Base-by-base conservation (phyloP, 2,888 invertebrate species). In the Drosophila imparisetae region DNA sequence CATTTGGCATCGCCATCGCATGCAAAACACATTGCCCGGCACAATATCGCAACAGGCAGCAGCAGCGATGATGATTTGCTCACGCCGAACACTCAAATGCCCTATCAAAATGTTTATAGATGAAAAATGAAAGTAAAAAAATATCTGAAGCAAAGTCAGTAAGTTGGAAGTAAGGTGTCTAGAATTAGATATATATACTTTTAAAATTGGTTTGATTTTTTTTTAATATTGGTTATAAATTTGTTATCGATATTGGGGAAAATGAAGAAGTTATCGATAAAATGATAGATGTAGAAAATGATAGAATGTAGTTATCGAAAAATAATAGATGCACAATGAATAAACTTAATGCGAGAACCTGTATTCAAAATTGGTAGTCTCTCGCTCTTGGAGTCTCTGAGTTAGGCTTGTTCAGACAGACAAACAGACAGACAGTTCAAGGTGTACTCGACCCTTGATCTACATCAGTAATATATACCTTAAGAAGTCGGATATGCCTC, bases 1-100 rank as follows among this genome's bases (percentile, higher is more conserved):
- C 85, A 64, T 72, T 80, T 80, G 78, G 78, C 89, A 88, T 90
- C 90, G 72, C 63, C 81, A 89, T 84, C 84, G 91, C 91, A 88
- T 88, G 87, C 87, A 88, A 88, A 87, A 90, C 72, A 90, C 74
- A 78, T 81, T 75, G 69, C 70, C 68, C 50, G 48, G 50, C 73
- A 66, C 73, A 72, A 73, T 72, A 80, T 65, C 63, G 66, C 69
- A 50, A 68, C 71, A 78, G 63, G 63, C 64, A 66, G 60, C 61
- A 69, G 52, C 64, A 40, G 48, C 60, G 50, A 38, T 11, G 29
- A 3, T 15, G 24, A 13, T 0, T 15, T 0, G 10, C 15, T 1
- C 7, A 34, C 34, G 29, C 7, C 66, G 80, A 54, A 32, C 2
- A 2, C 2, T 10, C 21, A 30, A 15, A 49, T 80, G 32, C 76